These are phyloP conservation scores for Rhea pennata DNA, from an alignment of 2,113 vertebrate genomes.

Conservation along the genomic window DNA sequence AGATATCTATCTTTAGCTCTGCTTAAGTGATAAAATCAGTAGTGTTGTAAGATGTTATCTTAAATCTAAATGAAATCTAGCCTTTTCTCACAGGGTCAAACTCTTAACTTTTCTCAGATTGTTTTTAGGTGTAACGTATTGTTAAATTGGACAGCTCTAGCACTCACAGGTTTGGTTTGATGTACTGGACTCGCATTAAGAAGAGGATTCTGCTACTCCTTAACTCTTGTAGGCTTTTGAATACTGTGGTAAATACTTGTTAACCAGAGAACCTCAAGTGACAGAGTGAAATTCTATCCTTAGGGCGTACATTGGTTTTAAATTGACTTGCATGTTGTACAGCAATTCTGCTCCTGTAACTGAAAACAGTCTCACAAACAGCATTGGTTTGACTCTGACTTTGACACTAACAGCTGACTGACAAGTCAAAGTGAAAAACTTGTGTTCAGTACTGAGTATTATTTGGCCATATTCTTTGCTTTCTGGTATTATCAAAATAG, in stretches of 20 bases:
- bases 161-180: neutral
- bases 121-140: neutral
- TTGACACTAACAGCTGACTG: neutral
- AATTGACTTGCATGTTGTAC: neutral
- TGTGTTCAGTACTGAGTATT: neutral
- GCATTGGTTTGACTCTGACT: neutral
- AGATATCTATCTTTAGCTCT: neutral
- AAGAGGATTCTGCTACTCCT: neutral
- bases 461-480: neutral
- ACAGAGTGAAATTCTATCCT: neutral
- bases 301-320: fast-evolving
- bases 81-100: neutral
- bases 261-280: neutral
- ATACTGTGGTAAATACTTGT: neutral
- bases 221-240: neutral
- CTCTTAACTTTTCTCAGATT: neutral
- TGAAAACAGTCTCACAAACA: neutral
- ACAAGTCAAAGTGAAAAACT: neutral
- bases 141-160: neutral
- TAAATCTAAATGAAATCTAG: neutral
- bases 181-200: neutral
- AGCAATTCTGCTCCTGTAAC: neutral
- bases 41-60: neutral
- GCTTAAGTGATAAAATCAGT: neutral
- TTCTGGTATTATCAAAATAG: neutral